Evolutionary conservation across 2,888 invertebrate species (phyloP).

Genomic region (Epistrophe eligans): DNA sequence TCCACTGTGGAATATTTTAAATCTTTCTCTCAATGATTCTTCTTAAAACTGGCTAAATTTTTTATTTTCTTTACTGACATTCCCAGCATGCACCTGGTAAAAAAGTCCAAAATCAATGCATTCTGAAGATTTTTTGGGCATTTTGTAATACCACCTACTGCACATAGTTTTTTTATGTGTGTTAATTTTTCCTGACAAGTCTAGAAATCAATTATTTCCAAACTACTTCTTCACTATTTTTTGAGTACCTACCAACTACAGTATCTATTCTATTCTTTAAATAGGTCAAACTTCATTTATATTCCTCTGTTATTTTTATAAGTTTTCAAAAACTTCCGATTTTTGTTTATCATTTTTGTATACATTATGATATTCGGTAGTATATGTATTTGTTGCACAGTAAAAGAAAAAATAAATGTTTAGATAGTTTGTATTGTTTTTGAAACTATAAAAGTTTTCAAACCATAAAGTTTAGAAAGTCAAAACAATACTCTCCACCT

Average conservation of each 20-base stretch:
- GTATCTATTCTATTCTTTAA: neutral
- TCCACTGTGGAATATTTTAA: too few species aligned
- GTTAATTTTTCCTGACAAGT: too few species aligned
- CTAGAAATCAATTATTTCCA: neutral
- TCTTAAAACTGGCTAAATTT: too few species aligned
- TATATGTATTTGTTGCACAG: neutral
- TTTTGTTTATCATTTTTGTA: neutral
- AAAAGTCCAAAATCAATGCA: too few species aligned
- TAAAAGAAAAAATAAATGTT: neutral
- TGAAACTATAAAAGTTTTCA: neutral
- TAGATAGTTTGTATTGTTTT: slow-evolving; percentile 4
- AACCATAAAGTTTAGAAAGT: slow-evolving; percentile 1
- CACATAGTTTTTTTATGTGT: too few species aligned
- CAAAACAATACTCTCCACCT: neutral
- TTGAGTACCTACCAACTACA: neutral
- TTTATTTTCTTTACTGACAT: too few species aligned
- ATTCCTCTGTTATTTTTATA: neutral
- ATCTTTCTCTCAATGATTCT: too few species aligned
- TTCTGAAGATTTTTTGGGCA: too few species aligned
- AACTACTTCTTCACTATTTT: neutral
- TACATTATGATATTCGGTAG: neutral
- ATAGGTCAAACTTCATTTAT: neutral
- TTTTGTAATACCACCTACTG: too few species aligned
- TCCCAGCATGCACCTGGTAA: too few species aligned
- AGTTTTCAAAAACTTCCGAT: neutral